Evolutionary conservation across 2,797 vertebrate species (phyloP).

Genomic region (Microcaecilia unicolor): DNA sequence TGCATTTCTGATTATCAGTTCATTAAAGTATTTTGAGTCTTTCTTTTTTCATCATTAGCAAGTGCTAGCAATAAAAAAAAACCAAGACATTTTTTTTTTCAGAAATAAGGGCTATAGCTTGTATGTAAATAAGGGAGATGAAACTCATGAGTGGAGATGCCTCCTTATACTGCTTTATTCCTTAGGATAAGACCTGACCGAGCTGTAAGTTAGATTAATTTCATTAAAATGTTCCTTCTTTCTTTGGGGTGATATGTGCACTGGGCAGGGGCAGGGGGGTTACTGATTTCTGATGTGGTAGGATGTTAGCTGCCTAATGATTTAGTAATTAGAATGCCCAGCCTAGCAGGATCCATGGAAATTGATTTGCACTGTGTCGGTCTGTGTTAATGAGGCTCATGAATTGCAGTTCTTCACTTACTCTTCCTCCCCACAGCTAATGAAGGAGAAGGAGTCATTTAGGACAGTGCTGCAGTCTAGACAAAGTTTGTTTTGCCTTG

Average conservation of each 20-base stretch:
- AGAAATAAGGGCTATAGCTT: slow-evolving; percentile 6
- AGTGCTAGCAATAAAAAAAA: slow-evolving; percentile 16
- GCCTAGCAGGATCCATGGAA: slow-evolving; percentile 43
- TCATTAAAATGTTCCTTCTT: slow-evolving; percentile 47
- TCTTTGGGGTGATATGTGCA: slow-evolving; percentile 9
- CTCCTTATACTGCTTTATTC: too few relatives aligned
- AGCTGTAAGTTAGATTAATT: slow-evolving; percentile 22
- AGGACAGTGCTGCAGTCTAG: slow-evolving; percentile 2
- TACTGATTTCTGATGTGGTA: slow-evolving; percentile 27
- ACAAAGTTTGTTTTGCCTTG: slow-evolving; percentile 2
- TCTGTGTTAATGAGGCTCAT: slow-evolving; percentile 41
- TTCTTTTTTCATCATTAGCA: too few relatives aligned
- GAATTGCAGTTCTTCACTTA: slow-evolving; percentile 25
- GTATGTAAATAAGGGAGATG: slow-evolving; percentile 19
- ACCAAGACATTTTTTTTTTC: too few relatives aligned
- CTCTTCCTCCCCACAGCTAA: slow-evolving; percentile 24
- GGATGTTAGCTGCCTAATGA: slow-evolving; percentile 39
- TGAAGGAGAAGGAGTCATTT: slow-evolving; percentile 16
- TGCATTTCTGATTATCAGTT: too few relatives aligned
- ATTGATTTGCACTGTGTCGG: slow-evolving; percentile 38
- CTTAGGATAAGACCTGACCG: too few relatives aligned
- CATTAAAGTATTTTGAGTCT: too few relatives aligned
- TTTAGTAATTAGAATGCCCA: slow-evolving; percentile 41
- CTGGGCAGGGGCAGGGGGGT: slow-evolving; percentile 17
- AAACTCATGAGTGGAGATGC: too few relatives aligned